A percentile compares a stretch with the other conserved stretches of the same genome.
phyloP scores from a whole-genome alignment of 2,888 invertebrate species.

The Epirrita christyi region DNA sequence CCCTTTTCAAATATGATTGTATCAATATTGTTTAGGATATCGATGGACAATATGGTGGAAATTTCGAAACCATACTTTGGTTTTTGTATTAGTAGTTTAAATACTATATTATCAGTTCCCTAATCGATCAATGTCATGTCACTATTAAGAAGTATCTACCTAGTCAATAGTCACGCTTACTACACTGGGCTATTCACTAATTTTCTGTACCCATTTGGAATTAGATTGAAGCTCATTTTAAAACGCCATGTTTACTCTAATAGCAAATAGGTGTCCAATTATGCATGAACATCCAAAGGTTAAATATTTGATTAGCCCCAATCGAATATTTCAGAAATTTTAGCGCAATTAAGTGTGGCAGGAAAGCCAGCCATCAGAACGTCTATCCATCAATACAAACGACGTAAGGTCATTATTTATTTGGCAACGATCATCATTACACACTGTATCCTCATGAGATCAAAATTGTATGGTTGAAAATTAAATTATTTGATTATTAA shows the following conservation, averaged over 20 bases:
- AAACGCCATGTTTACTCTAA: too few relatives aligned
- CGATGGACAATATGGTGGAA: too few relatives aligned
- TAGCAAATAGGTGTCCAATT: not conserved
- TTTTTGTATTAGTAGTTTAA: too few relatives aligned
- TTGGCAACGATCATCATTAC: slow-evolving; percentile 72
- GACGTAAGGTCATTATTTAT: slow-evolving; percentile 69
- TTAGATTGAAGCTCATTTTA: too few relatives aligned
- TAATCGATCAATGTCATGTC: too few relatives aligned
- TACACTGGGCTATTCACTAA: too few relatives aligned
- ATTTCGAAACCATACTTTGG: too few relatives aligned
- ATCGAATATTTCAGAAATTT: slow-evolving; percentile 24
- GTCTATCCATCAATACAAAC: slow-evolving; percentile 72
- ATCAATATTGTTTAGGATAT: slow-evolving; percentile 19
- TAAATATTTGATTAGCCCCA: slow-evolving; percentile 15
- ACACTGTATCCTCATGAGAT: slow-evolving; percentile 45
- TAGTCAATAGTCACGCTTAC: too few relatives aligned
- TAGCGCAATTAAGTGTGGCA: slow-evolving; percentile 35
- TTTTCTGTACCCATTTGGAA: too few relatives aligned
- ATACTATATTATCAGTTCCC: too few relatives aligned
- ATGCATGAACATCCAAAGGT: slow-evolving; percentile 1
- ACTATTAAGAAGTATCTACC: too few relatives aligned
- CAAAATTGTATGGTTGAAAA: slow-evolving; percentile 36
- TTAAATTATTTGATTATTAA: not conserved
- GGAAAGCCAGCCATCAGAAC: slow-evolving; percentile 43
- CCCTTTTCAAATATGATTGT: slow-evolving; percentile 22